Evolutionary conservation across 2,888 invertebrate species (phyloP).

Genomic region (Eupithecia exiguata): DNA sequence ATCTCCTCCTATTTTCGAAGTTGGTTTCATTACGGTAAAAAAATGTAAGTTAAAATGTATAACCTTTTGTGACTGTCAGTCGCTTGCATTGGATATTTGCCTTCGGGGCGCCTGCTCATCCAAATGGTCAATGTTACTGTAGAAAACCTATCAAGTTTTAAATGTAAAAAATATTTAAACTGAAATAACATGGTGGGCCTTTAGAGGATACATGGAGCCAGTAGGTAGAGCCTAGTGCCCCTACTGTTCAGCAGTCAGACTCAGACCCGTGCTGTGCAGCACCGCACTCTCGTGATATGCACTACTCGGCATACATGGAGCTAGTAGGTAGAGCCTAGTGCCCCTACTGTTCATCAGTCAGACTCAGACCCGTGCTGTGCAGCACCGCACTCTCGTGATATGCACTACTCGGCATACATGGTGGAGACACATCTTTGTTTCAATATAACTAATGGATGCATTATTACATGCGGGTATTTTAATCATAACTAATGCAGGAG

Average conservation of each 20-base stretch:
- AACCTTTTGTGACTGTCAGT: neutral
- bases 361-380: conserved; percentile 1
- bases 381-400: conserved; percentile 24
- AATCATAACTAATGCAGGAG: neutral
- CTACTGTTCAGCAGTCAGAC: neutral
- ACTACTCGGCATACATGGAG: conserved; percentile 9
- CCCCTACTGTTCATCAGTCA: conserved; percentile 1
- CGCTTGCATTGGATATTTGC: neutral
- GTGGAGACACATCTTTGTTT: conserved; percentile 37
- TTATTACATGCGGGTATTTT: conserved; percentile 20
- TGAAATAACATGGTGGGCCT: neutral
- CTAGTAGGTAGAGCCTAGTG: neutral
- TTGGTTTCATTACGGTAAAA: too few species aligned
- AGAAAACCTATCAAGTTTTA: neutral
- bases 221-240: neutral
- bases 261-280: conserved; percentile 14
- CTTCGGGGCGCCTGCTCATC: neutral
- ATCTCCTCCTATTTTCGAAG: too few species aligned
- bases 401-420: conserved; percentile 22
- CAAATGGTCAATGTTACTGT: neutral
- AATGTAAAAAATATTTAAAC: neutral
- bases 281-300: conserved; percentile 23
- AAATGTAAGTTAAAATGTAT: too few species aligned
- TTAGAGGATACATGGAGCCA: neutral
- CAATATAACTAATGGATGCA: conserved; percentile 43